Evolutionary conservation across 2,888 invertebrate species (phyloP).

Genomic region (Elmis aenea): DNA sequence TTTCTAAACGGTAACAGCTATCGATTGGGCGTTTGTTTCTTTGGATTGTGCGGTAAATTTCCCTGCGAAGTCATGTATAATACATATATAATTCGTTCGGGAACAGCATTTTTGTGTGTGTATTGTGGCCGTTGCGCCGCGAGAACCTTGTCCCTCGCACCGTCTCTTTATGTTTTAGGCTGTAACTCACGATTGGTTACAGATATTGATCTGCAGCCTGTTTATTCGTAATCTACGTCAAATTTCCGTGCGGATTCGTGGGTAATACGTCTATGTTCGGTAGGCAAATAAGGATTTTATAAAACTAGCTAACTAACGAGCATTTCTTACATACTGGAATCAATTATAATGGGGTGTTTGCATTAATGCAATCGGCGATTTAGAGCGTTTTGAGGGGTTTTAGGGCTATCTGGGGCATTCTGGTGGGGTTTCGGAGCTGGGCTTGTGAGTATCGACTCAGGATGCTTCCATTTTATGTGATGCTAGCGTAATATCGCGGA

Average conservation of each 20-base stretch:
- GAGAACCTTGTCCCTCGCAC: constrained; percentile 24
- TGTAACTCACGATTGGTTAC: constrained; percentile 43
- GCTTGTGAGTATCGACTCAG: constrained; percentile 39
- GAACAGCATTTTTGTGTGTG: constrained; percentile 28
- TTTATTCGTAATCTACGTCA: constrained; percentile 42
- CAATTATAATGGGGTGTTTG: constrained; percentile 23
- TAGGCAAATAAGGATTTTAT: constrained; percentile 22
- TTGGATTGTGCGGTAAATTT: constrained; percentile 43
- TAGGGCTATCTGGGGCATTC: constrained; percentile 12
- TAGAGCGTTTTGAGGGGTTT: constrained; percentile 13
- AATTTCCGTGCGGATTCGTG: constrained; percentile 37
- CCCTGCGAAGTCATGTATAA: constrained; percentile 42
- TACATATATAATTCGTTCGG: constrained; percentile 33
- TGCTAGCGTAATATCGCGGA: constrained; percentile 43
- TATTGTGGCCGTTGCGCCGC: constrained; percentile 31
- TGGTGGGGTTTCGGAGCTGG: constrained; percentile 19
- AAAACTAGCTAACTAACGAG: constrained; percentile 13
- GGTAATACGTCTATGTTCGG: constrained; percentile 34
- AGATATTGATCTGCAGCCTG: constrained; percentile 41
- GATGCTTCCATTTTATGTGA: constrained; percentile 43
- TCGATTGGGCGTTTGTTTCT: constrained; percentile 29
- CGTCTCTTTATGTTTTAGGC: constrained; percentile 40
- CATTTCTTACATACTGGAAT: constrained; percentile 6
- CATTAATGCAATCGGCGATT: constrained; percentile 22
- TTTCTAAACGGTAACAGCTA: constrained; percentile 26